A percentile compares a stretch with the other conserved stretches of the same genome.
These are phyloP conservation scores for Saccostrea glomerata DNA, from an alignment of 1,140 invertebrate species.

Conservation along the genomic window DNA sequence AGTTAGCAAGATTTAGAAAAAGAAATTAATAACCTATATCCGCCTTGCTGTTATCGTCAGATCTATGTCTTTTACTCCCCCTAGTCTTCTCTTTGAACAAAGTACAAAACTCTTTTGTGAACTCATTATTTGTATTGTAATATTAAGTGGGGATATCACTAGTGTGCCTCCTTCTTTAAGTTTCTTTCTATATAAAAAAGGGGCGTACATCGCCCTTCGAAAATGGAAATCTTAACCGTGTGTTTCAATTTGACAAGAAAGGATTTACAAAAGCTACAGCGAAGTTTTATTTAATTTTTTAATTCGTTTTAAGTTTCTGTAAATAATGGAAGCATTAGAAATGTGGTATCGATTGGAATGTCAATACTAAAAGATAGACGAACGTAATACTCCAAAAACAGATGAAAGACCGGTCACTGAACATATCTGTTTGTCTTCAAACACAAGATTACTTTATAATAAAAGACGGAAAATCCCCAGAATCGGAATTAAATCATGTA, in stretches of 20 bases:
- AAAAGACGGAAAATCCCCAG: constrained; percentile 10
- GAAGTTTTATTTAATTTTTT: constrained; percentile 30
- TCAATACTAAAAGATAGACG: constrained; percentile 13
- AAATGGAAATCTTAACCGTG: constrained; percentile 34
- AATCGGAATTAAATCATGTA: constrained; percentile 9
- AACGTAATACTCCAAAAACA: constrained; percentile 5
- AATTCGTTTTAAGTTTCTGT: constrained; percentile 34
- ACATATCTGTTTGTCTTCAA: constrained; percentile 12
- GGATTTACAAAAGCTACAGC: not conserved
- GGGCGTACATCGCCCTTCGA: constrained; percentile 19
- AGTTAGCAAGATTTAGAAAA: not conserved
- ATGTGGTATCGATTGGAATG: constrained; percentile 9
- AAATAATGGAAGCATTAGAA: constrained; percentile 20
- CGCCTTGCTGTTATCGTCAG: not conserved
- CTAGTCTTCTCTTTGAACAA: not conserved
- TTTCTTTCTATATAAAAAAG: constrained; percentile 21
- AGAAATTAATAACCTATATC: not conserved
- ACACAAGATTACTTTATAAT: constrained; percentile 27
- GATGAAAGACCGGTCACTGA: not conserved
- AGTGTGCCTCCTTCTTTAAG: constrained; percentile 9
- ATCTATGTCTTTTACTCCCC: constrained; percentile 9
- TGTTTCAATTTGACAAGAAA: constrained; percentile 27
- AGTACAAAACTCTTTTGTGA: constrained; percentile 10
- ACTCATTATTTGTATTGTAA: constrained; percentile 31
- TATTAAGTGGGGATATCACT: constrained; percentile 36